A percentile compares a stretch with the other conserved stretches of the same genome.
Evolutionary conservation across 2,113 vertebrate genomes (phyloP).

Genomic region (Arenaria interpres): DNA sequence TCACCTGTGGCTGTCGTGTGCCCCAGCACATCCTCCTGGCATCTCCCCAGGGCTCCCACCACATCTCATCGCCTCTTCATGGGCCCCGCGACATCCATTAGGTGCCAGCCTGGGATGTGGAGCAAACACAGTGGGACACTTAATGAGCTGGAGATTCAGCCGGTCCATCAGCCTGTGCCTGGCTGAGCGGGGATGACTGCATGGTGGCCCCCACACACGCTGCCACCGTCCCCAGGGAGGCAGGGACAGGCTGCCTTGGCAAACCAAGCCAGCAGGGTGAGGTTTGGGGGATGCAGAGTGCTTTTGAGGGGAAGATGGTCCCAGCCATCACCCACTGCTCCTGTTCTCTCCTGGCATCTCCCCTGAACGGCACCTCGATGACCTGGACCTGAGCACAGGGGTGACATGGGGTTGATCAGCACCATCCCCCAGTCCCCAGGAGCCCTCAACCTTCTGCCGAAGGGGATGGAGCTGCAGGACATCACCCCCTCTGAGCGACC

Average conservation of each 20-base stretch:
- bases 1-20: fast-evolving
- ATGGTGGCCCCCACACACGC: fast-evolving
- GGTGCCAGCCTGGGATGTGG: not conserved
- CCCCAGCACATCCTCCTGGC: not conserved
- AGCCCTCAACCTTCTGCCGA: fast-evolving
- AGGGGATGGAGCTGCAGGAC: not conserved
- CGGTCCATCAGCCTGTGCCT: not conserved
- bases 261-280: not conserved
- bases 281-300: not conserved
- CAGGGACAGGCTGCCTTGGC: not conserved
- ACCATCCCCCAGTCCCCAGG: not conserved
- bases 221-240: not conserved
- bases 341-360: not conserved
- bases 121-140: not conserved
- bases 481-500: too few species aligned
- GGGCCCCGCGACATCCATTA: not conserved
- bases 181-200: not conserved
- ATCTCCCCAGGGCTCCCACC: not conserved
- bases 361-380: not conserved
- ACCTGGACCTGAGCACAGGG: not conserved
- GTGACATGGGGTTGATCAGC: not conserved
- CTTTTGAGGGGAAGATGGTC: not conserved
- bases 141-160: not conserved
- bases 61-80: not conserved
- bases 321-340: not conserved